These are phyloP conservation scores for Silurus glanis DNA, from an alignment of 2,113 vertebrate species.

Conservation along the genomic window DNA sequence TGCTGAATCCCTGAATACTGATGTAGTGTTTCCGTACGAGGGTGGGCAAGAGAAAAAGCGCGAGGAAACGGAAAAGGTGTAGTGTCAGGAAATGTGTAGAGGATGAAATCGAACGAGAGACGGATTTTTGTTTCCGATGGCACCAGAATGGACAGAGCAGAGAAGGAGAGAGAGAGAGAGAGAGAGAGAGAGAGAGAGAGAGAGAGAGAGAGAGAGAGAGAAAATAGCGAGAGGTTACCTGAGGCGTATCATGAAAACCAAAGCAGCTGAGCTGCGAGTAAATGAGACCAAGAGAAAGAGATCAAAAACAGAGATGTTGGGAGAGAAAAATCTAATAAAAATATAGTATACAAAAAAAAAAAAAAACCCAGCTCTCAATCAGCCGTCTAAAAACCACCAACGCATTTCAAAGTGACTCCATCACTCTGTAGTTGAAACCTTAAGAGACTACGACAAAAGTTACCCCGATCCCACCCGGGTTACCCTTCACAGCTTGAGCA, in stretches of 20 bases:
- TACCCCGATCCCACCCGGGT: neutral
- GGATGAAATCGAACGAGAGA: conserved; percentile 45
- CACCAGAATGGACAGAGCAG: conserved; percentile 65
- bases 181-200: conserved; percentile 72
- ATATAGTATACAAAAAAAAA: neutral
- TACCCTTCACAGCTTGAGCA: neutral
- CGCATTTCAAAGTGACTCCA: neutral
- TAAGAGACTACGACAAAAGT: neutral
- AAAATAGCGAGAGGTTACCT: conserved; percentile 68
- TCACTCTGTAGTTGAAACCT: neutral
- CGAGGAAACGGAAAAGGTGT: neutral
- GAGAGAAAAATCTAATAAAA: neutral
- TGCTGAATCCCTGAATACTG: conserved; percentile 78
- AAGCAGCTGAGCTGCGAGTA: neutral
- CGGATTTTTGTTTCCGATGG: conserved; percentile 80
- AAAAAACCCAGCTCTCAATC: neutral
- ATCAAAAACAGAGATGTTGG: neutral
- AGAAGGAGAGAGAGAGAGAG: conserved; percentile 51
- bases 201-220: conserved; percentile 72
- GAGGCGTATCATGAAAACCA: conserved; percentile 25
- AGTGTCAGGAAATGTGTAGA: neutral
- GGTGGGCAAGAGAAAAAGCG: conserved; percentile 41
- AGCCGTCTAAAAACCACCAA: neutral
- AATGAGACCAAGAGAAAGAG: neutral
- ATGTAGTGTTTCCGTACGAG: conserved; percentile 54